These are phyloP conservation scores for Remorina albescens DNA, from an alignment of 2,797 vertebrate genomes.

Conservation along the genomic window DNA sequence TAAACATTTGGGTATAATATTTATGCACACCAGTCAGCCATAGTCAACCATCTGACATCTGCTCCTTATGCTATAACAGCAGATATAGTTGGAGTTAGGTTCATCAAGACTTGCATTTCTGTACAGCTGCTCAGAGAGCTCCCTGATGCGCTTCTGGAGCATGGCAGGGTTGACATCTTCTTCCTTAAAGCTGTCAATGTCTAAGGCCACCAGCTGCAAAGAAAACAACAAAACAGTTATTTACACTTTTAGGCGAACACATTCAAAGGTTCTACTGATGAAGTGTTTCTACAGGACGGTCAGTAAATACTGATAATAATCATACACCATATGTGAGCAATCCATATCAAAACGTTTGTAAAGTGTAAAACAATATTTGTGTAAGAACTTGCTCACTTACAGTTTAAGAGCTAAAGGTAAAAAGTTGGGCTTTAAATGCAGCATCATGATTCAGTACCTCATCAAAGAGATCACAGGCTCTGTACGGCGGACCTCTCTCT, in stretches of 20 bases:
- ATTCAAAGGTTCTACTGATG: constrained; percentile 4
- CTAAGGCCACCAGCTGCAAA: constrained; percentile 93
- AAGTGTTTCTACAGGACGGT: not conserved
- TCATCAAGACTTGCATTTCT: constrained; percentile 90
- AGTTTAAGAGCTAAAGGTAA: not conserved
- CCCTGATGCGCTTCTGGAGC: constrained; percentile 92
- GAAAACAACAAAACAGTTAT: constrained; percentile 3
- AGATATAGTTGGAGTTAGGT: not conserved
- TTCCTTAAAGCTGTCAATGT: constrained; percentile 92
- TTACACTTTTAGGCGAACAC: not conserved
- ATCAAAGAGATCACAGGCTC: constrained; percentile 98
- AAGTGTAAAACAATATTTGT: not conserved
- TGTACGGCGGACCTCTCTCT: constrained; percentile 95
- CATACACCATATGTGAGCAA: not conserved
- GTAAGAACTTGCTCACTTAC: not conserved
- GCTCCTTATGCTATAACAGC: not conserved
- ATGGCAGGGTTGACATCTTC: constrained; percentile 89
- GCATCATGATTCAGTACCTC: constrained; percentile 85
- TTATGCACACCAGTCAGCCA: no score
- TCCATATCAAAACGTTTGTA: not conserved
- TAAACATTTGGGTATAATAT: constrained; percentile 3
- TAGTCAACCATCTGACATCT: not conserved
- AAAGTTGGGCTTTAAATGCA: constrained; percentile 6
- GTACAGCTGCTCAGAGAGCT: constrained; percentile 95
- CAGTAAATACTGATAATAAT: not conserved